Evolutionary conservation across 2,888 invertebrate species (phyloP), one percentile per base, ranked within the genome.

Genomic region (Trichopoda pennipes): DNA sequence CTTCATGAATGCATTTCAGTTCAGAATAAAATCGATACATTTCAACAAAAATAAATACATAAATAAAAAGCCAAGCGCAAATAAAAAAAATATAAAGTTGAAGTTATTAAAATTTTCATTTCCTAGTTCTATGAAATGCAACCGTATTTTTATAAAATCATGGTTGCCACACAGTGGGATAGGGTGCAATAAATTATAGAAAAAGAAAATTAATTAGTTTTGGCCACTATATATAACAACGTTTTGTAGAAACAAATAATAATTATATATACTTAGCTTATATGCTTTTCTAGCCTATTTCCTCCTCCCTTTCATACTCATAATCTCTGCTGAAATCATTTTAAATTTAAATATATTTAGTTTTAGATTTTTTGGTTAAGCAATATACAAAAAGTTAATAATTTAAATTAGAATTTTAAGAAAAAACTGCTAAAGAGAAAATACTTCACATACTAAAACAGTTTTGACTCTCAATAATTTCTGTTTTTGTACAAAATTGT

Each of bases 161-260:
- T 17, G 66, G 63, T 44, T 63, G 77, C 56, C 44, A 58, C 82
- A 80, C 85, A 86, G 86, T 86, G 87, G 87, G 87, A 87, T 84
- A 86, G 84, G 85, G 86, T 87, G 87, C 87, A 87, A 87, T 87
- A 87, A 81, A 56, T 78, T 80, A 56, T 64, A 56, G 38, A 49
- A 19, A 56, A 38, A 35, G 1, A 77, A 58, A 63, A 9, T 14
- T 23, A 35, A 21, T 55, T 35, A 21, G 21, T 70, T 70, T 64
- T 63, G 69, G 44, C 63, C 44, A 73, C 8, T 35, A 53, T 32
- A 42, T 21, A 68, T 12, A 69, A 76, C 32, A 19, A 76, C 68
- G 55, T 64, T 68, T 63, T 60, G 42, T 55, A 21, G 19, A 72
- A 66, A 21, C 53, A n/a, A 21, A 21, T 63, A 51, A 23, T 17